Evolutionary conservation across 1,140 invertebrate species (phyloP), one percentile per base, ranked within the genome.

Genomic region (Battus philenor): DNA sequence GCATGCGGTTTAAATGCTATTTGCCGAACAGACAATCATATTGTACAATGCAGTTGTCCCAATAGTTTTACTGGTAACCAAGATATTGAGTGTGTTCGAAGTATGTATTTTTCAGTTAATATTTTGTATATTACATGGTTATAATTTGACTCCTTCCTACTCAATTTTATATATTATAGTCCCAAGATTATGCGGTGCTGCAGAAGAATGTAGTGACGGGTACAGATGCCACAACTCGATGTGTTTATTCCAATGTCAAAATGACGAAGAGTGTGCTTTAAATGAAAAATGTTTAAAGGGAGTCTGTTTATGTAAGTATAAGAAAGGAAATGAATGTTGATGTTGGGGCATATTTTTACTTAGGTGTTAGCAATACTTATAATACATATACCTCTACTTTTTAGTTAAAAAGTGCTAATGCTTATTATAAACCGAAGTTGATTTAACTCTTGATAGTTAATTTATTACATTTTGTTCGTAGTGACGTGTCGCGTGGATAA

Each of bases 1-100:
- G 87, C 94, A 0, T 97, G 96, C 84, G 96, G 96, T n/a, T 88
- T 96, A 47, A 97, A 97, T 80, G 93, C 95, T n/a, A 70, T 93
- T 36, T 97, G 95, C 68, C 85, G 87, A 26, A 90, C 92, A n/a
- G 81, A 86, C 10, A 92, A 91, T 69, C 95, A 97, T 65, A 83
- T 91, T 1, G 92, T 94, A 68, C 89, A 91, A 60, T 97, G 95
- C 61, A 90, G 89, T 50, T 97, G 95, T 70, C 94, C 94, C 8
- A 85, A 90, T 24, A 93, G 93, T 29, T 97, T 97, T 71, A 96
- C 95, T 31, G 95, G 95, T 48, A 93, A 95, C 72, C 91, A 93
- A 12, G 90, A 91, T 51, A 88, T 93, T 8, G 94, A 96, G 87
- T 97, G 95, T 73, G 92, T 96, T 0, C 89, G 95, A 89, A 88